phyloP scores from a whole-genome alignment of 1,140 invertebrate genomes.

The Platyscapa corneri region DNA sequence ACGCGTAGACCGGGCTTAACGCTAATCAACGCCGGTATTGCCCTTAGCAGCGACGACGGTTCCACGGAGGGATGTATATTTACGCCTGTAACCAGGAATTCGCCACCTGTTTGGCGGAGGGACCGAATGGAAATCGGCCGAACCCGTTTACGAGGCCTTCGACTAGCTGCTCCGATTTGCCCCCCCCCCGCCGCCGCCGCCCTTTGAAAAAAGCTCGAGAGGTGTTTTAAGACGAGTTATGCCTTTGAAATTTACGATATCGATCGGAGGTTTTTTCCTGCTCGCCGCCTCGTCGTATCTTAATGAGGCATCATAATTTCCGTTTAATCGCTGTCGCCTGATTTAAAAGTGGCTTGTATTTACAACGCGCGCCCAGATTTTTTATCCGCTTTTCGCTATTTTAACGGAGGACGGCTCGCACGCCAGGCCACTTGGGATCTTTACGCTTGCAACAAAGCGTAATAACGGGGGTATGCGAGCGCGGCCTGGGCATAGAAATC shows the following conservation, averaged over 20 bases:
- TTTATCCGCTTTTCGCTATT: neutral
- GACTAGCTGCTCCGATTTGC: neutral
- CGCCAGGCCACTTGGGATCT: neutral
- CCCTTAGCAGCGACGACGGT: neutral
- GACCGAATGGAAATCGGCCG: neutral
- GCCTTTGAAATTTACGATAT: slow-evolving; percentile 1
- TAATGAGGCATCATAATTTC: neutral
- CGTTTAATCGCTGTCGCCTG: neutral
- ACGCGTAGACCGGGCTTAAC: neutral
- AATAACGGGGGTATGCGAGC: neutral
- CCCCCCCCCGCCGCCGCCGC: too few species aligned
- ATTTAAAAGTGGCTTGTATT: neutral
- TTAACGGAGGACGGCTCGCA: neutral
- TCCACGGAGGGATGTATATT: neutral
- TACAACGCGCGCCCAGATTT: neutral
- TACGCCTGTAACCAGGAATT: neutral
- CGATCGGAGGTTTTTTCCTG: neutral
- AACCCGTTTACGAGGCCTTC: neutral
- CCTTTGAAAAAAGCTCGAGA: neutral
- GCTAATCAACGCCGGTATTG: slow-evolving; percentile 38
- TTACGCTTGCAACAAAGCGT: neutral
- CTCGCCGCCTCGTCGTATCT: neutral
- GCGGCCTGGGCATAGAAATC: neutral
- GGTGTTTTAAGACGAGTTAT: neutral
- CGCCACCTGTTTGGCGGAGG: neutral